Percentiles rank a stretch among this genome's conserved stretches.
phyloP scores from a whole-genome alignment of 2,797 vertebrate genomes.

The Thamnophis elegans region DNA sequence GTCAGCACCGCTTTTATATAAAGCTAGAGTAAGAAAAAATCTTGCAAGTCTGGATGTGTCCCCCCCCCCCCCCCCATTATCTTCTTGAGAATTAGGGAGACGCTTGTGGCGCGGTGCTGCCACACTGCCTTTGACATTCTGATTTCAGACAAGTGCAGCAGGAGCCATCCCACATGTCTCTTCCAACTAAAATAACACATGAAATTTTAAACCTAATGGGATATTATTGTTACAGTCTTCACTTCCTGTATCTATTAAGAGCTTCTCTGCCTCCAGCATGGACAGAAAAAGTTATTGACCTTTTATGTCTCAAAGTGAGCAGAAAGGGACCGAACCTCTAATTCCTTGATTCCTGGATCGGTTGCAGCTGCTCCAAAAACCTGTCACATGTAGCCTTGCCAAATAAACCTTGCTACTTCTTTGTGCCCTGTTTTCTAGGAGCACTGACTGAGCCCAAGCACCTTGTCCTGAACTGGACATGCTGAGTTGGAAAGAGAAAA shows the following conservation, averaged over 20 bases:
- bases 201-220: not conserved
- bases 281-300: not conserved
- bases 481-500: not conserved
- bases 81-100: not conserved
- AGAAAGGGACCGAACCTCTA: not conserved
- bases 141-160: not conserved
- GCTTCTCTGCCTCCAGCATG: not conserved
- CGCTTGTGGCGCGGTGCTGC: not conserved
- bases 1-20: not conserved
- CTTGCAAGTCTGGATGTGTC: not conserved
- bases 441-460: not conserved
- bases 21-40: not conserved
- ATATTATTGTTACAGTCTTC: not conserved
- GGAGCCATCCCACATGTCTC: not conserved
- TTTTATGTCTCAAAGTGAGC: not conserved
- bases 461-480: not conserved
- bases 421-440: not conserved
- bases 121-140: not conserved
- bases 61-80: not conserved
- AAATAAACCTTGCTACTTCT: not conserved
- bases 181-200: not conserved
- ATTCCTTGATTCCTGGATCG: not conserved
- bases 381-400: not conserved
- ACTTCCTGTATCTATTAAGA: not conserved
- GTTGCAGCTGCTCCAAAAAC: not conserved